Percentiles rank a stretch among this genome's conserved stretches.
Evolutionary conservation across 2,888 invertebrate genomes (phyloP).

Genomic region (Orthosia cruda): DNA sequence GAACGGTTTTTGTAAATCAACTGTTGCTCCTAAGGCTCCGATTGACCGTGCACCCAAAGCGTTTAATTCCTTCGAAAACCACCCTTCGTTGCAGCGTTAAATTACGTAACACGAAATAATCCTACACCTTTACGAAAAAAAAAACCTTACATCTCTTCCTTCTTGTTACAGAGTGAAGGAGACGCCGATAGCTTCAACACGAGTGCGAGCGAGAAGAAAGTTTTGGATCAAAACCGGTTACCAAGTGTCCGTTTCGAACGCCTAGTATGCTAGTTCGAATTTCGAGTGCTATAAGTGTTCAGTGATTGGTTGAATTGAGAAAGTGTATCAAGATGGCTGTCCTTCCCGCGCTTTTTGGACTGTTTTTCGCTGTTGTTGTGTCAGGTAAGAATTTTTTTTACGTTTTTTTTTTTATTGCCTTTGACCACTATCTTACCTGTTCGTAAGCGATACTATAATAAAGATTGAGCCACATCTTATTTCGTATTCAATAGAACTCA

Average conservation of each 20-base stretch:
- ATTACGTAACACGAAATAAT: slow-evolving; percentile 68
- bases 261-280: slow-evolving; percentile 85
- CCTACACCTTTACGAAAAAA: slow-evolving; percentile 69
- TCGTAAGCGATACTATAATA: too few species aligned
- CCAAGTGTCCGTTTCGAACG: slow-evolving; percentile 79
- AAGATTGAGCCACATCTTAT: too few species aligned
- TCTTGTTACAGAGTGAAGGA: slow-evolving; percentile 88
- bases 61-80: slow-evolving; percentile 39
- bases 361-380: slow-evolving; percentile 82
- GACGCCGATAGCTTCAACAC: slow-evolving; percentile 62
- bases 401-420: background rate
- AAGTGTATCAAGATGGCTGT: slow-evolving; percentile 86
- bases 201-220: slow-evolving; percentile 75
- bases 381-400: slow-evolving; percentile 83
- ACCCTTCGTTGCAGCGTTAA: slow-evolving; percentile 42
- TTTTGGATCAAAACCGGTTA: slow-evolving; percentile 80
- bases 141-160: slow-evolving; percentile 75
- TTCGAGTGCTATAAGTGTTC: slow-evolving; percentile 71
- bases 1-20: slow-evolving; percentile 21
- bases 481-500: too few species aligned
- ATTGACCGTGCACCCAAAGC: slow-evolving; percentile 19
- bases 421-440: too few species aligned
- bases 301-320: slow-evolving; percentile 79
- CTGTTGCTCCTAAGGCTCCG: background rate
- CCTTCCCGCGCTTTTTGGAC: slow-evolving; percentile 88